Percentiles rank a stretch among this genome's conserved stretches.
These are phyloP conservation scores for Lethenteron reissneri DNA, from an alignment of 2,113 vertebrate genomes.

Conservation along the genomic window DNA sequence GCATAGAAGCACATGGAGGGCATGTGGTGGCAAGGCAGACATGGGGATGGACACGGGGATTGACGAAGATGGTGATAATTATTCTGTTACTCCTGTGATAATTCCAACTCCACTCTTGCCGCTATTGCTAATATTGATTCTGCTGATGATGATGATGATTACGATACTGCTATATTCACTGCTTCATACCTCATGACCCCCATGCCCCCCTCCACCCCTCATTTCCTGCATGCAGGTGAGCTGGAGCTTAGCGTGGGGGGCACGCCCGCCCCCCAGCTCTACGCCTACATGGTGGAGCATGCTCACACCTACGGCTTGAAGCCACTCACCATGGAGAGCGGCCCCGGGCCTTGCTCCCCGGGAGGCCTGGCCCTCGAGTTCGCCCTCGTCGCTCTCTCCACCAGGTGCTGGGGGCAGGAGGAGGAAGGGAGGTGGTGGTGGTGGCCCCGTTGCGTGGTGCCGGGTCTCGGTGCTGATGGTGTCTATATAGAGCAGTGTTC, in stretches of 20 bases:
- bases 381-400: slow-evolving; percentile 74
- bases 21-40: too few species aligned
- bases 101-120: too few species aligned
- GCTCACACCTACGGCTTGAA: slow-evolving; percentile 85
- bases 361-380: slow-evolving; percentile 61
- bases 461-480: too few species aligned
- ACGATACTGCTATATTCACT: background rate
- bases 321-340: slow-evolving; percentile 47
- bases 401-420: slow-evolving; percentile 32
- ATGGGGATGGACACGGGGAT: too few species aligned
- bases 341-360: slow-evolving; percentile 31
- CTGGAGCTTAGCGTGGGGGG: slow-evolving; percentile 64
- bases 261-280: slow-evolving; percentile 85
- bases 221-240: slow-evolving; percentile 24
- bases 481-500: too few species aligned
- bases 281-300: slow-evolving; percentile 89
- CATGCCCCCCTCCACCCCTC: too few species aligned
- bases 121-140: background rate
- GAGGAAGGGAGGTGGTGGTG: too few species aligned
- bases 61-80: too few species aligned
- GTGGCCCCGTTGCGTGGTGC: too few species aligned
- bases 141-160: background rate
- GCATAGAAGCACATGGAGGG: too few species aligned
- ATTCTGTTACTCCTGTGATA: too few species aligned
- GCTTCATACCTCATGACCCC: background rate